Evolutionary conservation across 2,888 invertebrate genomes (phyloP).

Genomic region (Diaprepes abbreviatus): DNA sequence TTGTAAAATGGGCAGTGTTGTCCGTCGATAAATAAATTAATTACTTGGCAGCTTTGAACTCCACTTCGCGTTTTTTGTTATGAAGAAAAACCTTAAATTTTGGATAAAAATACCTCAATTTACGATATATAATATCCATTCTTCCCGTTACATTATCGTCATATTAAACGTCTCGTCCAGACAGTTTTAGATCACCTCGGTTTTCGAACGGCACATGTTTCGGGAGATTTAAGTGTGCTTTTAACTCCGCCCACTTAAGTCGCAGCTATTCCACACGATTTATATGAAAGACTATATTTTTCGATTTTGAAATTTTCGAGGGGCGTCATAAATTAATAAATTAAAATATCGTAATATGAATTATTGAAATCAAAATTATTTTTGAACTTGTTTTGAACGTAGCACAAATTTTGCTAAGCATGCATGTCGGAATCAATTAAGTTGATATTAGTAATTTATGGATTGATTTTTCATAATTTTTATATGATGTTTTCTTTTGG

Average conservation of each 20-base stretch:
- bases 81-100: no score
- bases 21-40: no score
- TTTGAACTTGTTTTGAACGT: background rate
- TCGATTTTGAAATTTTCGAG: background rate
- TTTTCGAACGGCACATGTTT: background rate
- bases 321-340: slow-evolving; percentile 4
- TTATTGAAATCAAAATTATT: background rate
- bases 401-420: background rate
- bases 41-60: no score
- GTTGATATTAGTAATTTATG: background rate
- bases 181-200: background rate
- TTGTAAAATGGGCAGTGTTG: no score
- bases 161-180: background rate
- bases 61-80: no score
- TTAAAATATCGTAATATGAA: background rate
- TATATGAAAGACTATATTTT: background rate
- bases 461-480: no score
- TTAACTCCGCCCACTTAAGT: slow-evolving; percentile 37
- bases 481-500: no score
- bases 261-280: background rate
- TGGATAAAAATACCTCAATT: no score
- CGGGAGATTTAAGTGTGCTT: slow-evolving; percentile 27
- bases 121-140: no score
- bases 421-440: background rate
- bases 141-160: no score